Evolutionary conservation across 2,888 invertebrate species (phyloP), one percentile per base, ranked within the genome.

Genomic region (Hyposoter dolosus): DNA sequence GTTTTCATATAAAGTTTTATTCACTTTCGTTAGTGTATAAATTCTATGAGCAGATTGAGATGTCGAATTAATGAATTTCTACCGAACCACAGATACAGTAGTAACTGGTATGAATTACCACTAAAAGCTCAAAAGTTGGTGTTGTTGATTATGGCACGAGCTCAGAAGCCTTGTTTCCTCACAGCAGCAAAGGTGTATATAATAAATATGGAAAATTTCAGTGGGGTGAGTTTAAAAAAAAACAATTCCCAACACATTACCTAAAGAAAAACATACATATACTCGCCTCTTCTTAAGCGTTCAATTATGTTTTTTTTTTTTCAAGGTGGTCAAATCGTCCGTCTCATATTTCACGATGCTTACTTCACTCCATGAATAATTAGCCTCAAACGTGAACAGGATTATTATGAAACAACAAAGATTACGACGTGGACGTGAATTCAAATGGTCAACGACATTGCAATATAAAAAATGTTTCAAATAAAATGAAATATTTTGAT

Each of bases 131-230:
- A 40, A 40, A 69, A 69, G 19, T n/a, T 53, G 19, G 6, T 53
- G n/a, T 7, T 63, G 15, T 19, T 71, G 35, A 75, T 82, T 4
- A 7, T 40, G 10, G 40, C 40, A 40, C 40, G 40, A 40, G 40
- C 40, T 40, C 40, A 40, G 10, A 40, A 40, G 40, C 40, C 40
- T 40, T 40, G 40, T 40, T n/a, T 60, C 1, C 74, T 82, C n/a
- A 82, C 82, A 23, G 66, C 82, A 5, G 82, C 74, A 12, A 82
- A 75, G 23, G 12, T 82, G 3, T 75, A 75, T 47, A 10, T 7
- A 40, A 40, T 80, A 19, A 81, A 81, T 28, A 81, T 74, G 56
- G 81, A 74, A 32, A 74, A 74, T 23, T 81, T 74, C 28, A 74
- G 74, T 7, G 50, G 53, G 2, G 81, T 81, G 43, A 81, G 81